These are phyloP conservation scores for Cardiocondyla obscurior DNA, from an alignment of 1,140 invertebrate genomes.

Conservation along the genomic window DNA sequence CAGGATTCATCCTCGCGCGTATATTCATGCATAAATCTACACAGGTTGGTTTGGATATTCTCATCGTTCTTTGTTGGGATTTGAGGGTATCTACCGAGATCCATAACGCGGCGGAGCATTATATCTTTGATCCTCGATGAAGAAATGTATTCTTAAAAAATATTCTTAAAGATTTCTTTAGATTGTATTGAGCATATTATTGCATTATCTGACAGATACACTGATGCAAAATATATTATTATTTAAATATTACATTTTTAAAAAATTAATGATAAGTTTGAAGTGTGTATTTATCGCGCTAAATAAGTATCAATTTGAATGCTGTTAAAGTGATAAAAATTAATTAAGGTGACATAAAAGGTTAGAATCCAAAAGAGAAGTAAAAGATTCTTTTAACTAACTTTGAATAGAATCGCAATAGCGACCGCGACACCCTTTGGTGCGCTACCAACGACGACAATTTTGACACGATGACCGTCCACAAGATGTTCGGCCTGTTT, in stretches of 20 bases:
- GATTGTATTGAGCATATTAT: slow-evolving; percentile 30
- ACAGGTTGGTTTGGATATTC: not conserved
- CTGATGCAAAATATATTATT: too few relatives aligned
- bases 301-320: not conserved
- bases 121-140: slow-evolving; percentile 23
- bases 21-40: slow-evolving; percentile 8
- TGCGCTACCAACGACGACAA: slow-evolving; percentile 76
- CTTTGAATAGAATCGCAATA: slow-evolving; percentile 77
- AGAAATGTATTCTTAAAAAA: too few relatives aligned
- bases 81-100: slow-evolving; percentile 23
- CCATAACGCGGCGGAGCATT: not conserved
- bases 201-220: not conserved
- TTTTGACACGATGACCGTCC: slow-evolving; percentile 75
- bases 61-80: slow-evolving; percentile 37
- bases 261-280: not conserved
- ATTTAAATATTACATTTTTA: not conserved
- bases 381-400: slow-evolving; percentile 57
- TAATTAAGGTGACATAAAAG: not conserved
- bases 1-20: slow-evolving; percentile 58
- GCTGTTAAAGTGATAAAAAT: too few relatives aligned
- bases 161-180: not conserved
- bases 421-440: slow-evolving; percentile 76
- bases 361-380: not conserved
- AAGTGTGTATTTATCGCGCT: not conserved
- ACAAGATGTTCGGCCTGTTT: slow-evolving; percentile 73